Evolutionary conservation across 1,140 invertebrate genomes (phyloP), one percentile per base, ranked within the genome.

Genomic region (Drosophila lacertosa): DNA sequence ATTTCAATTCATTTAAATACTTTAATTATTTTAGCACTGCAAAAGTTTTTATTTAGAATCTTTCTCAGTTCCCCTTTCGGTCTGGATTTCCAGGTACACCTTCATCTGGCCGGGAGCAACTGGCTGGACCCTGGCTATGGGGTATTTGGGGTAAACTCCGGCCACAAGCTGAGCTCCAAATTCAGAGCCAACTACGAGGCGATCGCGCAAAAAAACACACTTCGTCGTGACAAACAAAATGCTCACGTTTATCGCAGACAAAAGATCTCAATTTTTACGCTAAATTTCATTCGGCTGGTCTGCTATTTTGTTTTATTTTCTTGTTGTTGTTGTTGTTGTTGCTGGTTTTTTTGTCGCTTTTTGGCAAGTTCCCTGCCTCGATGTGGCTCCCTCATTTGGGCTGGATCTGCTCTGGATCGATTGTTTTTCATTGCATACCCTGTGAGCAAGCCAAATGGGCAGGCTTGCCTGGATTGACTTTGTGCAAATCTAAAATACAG

Each of bases 221-320:
- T 86, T 86, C 81, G 82, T 88, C 81, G 81, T 86, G 81, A 88
- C 81, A 86, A 88, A 86, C 77, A 82, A 86, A 83, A 86, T 77
- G 82, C 82, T 88, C 81, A 86, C 82, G 82, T 82, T 86, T 86
- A 88, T 88, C 82, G 77, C 81, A 24, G 57, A 86, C 82, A 88
- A 88, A 86, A 86, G 81, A 86, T 86, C 81, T 86, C 65, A 72
- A 80, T 86, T 86, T 84, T 86, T 86, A 88, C 81, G 81, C 81
- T 76, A 86, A 86, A 88, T 86, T 86, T 86, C 77, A 88, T 86
- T 86, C 63, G 62, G 29, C 44, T 54, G 44, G 39, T 37, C 62
- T 73, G 54, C 50, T 51, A 58, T 78, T 68, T 73, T 72, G 51
- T 71, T 60, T 33, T 55, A 4, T 22, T 29, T 32, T 32, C 9